phyloP scores from a whole-genome alignment of 2,888 invertebrate genomes.

The Pseudococcus jackbeardsleyi region DNA sequence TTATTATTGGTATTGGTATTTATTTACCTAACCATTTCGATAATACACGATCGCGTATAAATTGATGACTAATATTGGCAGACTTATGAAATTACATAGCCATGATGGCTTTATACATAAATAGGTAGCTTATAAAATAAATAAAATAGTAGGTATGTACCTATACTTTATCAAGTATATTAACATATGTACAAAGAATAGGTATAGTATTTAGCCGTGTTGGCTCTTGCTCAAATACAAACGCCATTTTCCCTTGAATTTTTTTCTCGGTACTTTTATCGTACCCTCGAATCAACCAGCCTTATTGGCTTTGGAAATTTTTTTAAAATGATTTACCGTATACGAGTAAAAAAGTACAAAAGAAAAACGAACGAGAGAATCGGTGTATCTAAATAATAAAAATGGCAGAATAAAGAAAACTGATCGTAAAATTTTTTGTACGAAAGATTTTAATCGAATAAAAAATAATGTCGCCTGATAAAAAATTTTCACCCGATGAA shows the following conservation, averaged over 20 bases:
- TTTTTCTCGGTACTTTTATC: neutral
- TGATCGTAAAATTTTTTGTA: neutral
- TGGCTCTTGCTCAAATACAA: neutral
- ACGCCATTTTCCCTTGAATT: neutral
- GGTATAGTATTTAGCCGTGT: slow-evolving; percentile 30
- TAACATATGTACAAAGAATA: neutral
- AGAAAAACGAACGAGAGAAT: neutral
- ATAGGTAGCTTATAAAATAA: neutral
- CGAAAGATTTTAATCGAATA: neutral
- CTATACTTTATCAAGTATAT: slow-evolving; percentile 1
- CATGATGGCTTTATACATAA: slow-evolving; percentile 15
- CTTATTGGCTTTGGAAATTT: slow-evolving; percentile 9
- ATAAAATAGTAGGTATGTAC: slow-evolving; percentile 15
- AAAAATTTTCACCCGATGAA: neutral
- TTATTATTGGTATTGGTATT: neutral
- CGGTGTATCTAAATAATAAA: neutral
- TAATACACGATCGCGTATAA: neutral
- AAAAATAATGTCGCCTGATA: neutral
- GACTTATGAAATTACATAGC: slow-evolving; percentile 23
- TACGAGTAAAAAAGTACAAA: slow-evolving; percentile 35
- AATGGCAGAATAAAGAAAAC: neutral
- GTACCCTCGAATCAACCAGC: slow-evolving; percentile 19
- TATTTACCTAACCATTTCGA: neutral
- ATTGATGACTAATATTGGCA: neutral
- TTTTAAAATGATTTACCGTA: neutral